These are phyloP conservation scores for Eristalis tenax DNA, from an alignment of 2,888 invertebrate genomes.

Conservation along the genomic window DNA sequence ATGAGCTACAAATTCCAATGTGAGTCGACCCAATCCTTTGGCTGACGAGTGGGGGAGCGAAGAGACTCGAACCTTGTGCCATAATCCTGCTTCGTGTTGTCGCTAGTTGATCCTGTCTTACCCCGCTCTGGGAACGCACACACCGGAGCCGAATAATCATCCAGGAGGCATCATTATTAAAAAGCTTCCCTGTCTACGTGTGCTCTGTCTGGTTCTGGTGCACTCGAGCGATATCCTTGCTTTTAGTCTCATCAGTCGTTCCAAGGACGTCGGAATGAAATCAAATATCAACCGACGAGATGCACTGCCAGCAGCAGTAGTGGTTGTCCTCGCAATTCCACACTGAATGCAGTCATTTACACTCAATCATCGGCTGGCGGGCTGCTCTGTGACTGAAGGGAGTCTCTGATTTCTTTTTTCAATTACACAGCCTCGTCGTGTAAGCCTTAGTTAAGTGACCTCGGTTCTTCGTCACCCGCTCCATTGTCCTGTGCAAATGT, in stretches of 20 bases:
- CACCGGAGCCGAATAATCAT: conserved; percentile 8
- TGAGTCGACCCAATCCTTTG: neutral
- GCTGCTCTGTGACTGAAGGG: neutral
- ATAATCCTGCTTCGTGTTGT: neutral
- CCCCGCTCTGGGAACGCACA: neutral
- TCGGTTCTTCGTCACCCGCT: conserved; percentile 17
- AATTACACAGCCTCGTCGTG: conserved; percentile 34
- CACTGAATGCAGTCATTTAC: neutral
- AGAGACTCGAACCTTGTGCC: neutral
- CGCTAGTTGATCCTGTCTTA: neutral
- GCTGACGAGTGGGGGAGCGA: neutral
- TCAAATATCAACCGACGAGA: conserved; percentile 41
- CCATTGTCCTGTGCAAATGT: neutral
- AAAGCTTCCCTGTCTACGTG: neutral
- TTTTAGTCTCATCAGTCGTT: conserved; percentile 12
- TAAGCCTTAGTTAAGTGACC: conserved; percentile 48
- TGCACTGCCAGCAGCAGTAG: neutral
- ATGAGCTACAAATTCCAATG: neutral
- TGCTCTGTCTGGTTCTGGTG: neutral
- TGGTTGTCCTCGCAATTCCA: neutral
- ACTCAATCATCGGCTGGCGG: neutral
- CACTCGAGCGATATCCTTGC: neutral
- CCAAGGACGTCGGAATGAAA: conserved; percentile 41
- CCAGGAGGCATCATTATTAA: conserved; percentile 12
- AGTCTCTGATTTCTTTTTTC: neutral